Evolutionary conservation across 2,888 invertebrate species (phyloP), one percentile per base, ranked within the genome.

Genomic region (Phyllotreta cruciferae): DNA sequence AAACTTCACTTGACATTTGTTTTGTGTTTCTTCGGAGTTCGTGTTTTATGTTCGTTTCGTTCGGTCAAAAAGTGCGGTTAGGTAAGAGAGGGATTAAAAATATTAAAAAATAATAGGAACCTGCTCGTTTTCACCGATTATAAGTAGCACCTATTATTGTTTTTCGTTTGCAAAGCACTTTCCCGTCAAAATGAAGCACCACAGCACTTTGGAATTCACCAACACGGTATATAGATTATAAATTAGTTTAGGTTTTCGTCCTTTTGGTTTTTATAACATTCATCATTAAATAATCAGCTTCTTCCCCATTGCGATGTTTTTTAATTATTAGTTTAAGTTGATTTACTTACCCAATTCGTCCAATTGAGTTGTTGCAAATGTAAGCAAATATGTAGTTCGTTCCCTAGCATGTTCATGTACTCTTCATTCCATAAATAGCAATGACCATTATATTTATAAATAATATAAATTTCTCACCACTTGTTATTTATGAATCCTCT

Each of bases 211-310:
- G 39, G 64, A 60, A 61, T n/a, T 45, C 39, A 56, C 36, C 56
- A 61, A 49, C 34, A 60, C 37, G 64, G 64, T 64, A 64, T 57
- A 56, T 56, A 53, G 11, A 57, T n/a, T 53, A n/a, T 38, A 34
- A 45, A 45, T 39, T 34, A 35, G 39, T 50, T 52, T 37, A 38
- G 52, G 38, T 41, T n/a, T 41, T 41, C 4, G 3, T 41, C 1
- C 1, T 41, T 41, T 10, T 41, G 41, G 41, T 10, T 41, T 41
- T 41, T n/a, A 41, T 41, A 41, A 41, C 41, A 41, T 41, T 24
- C 4, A 24, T 24, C 24, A 24, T 24, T 24, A 24, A 24, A 41
- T 41, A 41, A 41, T n/a, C 41, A 41, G 10, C n/a, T 41, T 41
- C 3, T 41, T 3, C 1, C 2, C 41, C 10, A 41, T n/a, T 41